phyloP scores from a whole-genome alignment of 2,113 vertebrate genomes.

The Fulmarus glacialis region DNA sequence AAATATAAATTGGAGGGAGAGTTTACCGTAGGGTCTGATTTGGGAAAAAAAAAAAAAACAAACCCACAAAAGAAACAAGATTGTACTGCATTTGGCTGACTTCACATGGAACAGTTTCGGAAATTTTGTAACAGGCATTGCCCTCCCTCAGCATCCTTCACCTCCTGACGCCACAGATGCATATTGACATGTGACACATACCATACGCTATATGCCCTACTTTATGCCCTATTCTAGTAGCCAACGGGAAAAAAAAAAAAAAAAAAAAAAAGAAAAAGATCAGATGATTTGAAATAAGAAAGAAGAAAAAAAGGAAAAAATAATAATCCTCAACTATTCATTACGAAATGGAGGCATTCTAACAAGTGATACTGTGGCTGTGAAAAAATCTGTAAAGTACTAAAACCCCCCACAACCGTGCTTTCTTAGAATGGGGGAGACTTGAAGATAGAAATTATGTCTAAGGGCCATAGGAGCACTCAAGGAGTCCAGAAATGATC shows the following conservation, averaged over 20 bases:
- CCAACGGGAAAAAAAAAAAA: not conserved
- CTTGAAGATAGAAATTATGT: not conserved
- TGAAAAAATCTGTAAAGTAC: not conserved
- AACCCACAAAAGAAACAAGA: not conserved
- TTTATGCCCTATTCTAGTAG: not conserved
- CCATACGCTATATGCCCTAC: not conserved
- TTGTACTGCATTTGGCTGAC: not conserved
- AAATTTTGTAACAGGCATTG: not conserved
- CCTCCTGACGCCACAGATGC: not conserved
- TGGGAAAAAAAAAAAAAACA: not conserved
- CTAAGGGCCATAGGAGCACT: not conserved
- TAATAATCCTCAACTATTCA: not conserved
- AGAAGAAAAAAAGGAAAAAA: not conserved
- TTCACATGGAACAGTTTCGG: not conserved
- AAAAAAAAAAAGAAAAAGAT: not conserved
- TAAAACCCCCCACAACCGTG: fast-evolving
- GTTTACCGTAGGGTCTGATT: not conserved
- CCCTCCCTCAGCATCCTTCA: not conserved
- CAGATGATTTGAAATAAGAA: not conserved
- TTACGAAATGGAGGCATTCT: not conserved
- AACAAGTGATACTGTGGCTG: not conserved
- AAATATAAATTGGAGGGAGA: not conserved
- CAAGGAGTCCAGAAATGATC: not conserved
- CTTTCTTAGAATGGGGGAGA: not conserved
- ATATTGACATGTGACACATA: not conserved